Conservation (phyloP, 2,888 invertebrate species). For the Lasioglossum marginatum region DNA sequence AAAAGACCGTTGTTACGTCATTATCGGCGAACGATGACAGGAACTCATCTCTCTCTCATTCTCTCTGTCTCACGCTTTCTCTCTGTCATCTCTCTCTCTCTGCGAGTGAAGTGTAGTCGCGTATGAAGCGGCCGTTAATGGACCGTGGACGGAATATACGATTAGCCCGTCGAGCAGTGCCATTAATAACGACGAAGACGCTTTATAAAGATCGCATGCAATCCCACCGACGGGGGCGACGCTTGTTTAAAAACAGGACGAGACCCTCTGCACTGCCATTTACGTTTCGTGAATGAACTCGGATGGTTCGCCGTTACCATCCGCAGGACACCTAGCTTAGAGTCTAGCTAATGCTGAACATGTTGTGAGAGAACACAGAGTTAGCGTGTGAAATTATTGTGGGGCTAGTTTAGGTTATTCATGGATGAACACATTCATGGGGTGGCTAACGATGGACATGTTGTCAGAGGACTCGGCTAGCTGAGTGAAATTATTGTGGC, state of each 20-base stretch:
- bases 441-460: neutral
- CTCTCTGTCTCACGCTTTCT: neutral
- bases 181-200: constrained; percentile 64
- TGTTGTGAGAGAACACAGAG: neutral
- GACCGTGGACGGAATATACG: constrained; percentile 59
- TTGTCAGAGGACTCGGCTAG: neutral
- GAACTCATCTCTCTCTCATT: constrained; percentile 8
- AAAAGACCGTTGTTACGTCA: constrained; percentile 66
- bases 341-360: neutral
- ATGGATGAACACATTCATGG: neutral
- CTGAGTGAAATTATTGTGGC: neutral
- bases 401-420: neutral
- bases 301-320: neutral
- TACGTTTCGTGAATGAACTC: constrained; percentile 41
- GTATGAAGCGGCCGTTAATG: constrained; percentile 64
- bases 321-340: neutral
- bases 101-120: constrained; percentile 50
- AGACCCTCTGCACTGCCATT: constrained; percentile 14
- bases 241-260: constrained; percentile 22
- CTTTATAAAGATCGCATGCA: constrained; percentile 43
- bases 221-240: constrained; percentile 30
- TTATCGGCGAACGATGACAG: constrained; percentile 65
- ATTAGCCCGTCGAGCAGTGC: constrained; percentile 69
- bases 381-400: neutral
- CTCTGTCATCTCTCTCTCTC: neutral